Base-by-base conservation (phyloP, 1,140 invertebrate genomes). In the Maniola jurtina region DNA sequence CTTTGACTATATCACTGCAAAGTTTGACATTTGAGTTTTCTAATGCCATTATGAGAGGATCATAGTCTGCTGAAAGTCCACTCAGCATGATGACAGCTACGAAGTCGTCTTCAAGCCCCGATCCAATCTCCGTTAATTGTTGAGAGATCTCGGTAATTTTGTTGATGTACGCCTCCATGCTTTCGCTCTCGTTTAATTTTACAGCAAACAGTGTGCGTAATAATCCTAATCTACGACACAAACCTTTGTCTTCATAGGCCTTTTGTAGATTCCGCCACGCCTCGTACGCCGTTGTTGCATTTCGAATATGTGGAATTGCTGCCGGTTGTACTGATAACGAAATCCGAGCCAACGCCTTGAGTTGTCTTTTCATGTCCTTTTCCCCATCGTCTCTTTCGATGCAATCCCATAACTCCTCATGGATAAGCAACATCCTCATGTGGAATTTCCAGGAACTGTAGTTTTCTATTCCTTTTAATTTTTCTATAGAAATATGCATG, bases 1-100 rank as follows among this genome's bases (percentile, higher is more conserved):
- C 55, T 33, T 73, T 75, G 0, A 76, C 73, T n/a, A 47, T 64
- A 62, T 81, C 76, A 57, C 70, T 78, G 15, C 36, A 67, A 38
- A 80, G 50, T 66, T 75, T 76, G 47, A 69, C 64, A 47, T 74
- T 77, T 8, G 76, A 78, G 66, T 78, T 81, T 63, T 80, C 73
- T 35, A 81, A 58, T 9, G 77, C 68, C 75, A 78, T 76, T 0
- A 78, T 75, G 3, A 81, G 58, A 6, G 77, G 79, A 36, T 77
- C 75, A 61, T 75, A 80, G 33, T 80, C 72, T 56, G 65, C 15
- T 10, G 75, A 52, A 13, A 83, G 65, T 58, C 77, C 77, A 48
- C 73, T 83, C 63, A 83, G 57, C 63, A 81, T 78, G 10, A 83
- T 47, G 4, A 80, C 73, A n/a, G 73, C 54, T 6, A 79, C 16